Evolutionary conservation across 2,113 vertebrate species (phyloP), one percentile per base, ranked within the genome.

Genomic region (Lepus europaeus): DNA sequence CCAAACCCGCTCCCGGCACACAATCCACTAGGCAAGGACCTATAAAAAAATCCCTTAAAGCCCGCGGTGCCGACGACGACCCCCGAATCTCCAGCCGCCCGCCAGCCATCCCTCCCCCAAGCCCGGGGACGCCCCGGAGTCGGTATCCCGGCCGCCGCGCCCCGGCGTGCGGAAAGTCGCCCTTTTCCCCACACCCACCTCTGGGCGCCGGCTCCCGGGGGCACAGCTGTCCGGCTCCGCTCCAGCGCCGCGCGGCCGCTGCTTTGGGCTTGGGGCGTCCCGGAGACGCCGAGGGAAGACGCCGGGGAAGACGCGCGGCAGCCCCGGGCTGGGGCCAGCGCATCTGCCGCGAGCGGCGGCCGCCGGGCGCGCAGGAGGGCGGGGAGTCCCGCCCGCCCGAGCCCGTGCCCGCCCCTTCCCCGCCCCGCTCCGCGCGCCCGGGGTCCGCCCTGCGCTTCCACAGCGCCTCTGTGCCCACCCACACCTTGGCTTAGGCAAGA

Each of bases 121-220:
- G 31, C 92, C 6, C 3, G 23, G 56, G 27, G 23, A 74, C 81
- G 10, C 59, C 20, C 53, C 72, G n/a, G 36, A 45, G 19, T 61
- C 68, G 5, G 29, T 31, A 31, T 56, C 68, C 31, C 1, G 56
- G 68, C 49, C n/a, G 22, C 66, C 9, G 69, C 1, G 33, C 69
- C 27, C 64, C 80, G 17, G 36, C 29, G 29, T 36, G 51, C 25
- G 17, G 56, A 59, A 59, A 59, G 19, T 59, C 56, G 19, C 56
- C 56, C 56, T 19, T 5, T 20, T 16, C 14, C 56, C 56, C 56
- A 74, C 82, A 96, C 97, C 74, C 86, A 97, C 97, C 97, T 97
- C 86, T 76, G 61, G 49, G 82, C 51, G 33, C 36, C 23, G 31
- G 78, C 27, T 87, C 39, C 87, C 7, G 17, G 49, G 29, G 49